Conservation (phyloP, 2,113 vertebrate species). For the Ceuthmochares aereus region DNA sequence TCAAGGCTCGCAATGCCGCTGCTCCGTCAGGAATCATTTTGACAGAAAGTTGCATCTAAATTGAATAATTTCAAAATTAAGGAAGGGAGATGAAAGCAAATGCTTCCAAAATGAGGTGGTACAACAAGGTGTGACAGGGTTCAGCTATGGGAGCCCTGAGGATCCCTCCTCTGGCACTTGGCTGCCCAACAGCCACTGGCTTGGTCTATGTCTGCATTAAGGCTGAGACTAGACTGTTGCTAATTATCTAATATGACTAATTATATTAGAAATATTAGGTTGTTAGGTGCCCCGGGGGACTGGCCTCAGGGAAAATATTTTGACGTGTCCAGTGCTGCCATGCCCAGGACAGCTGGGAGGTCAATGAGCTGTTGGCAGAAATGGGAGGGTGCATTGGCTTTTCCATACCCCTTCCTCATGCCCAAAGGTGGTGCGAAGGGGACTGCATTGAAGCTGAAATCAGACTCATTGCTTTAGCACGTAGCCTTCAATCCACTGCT, state of each 20-base stretch:
- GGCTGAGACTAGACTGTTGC: background rate
- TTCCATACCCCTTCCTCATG: background rate
- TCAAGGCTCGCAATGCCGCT: fast-evolving
- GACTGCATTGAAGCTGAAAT: background rate
- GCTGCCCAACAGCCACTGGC: background rate
- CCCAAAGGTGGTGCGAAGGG: too few species aligned
- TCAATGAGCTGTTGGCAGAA: background rate
- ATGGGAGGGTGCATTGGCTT: background rate
- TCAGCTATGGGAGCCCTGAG: fast-evolving
- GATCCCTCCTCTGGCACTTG: fast-evolving
- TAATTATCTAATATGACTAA: background rate
- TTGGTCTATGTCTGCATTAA: fast-evolving
- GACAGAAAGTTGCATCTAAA: slow-evolving; percentile 37
- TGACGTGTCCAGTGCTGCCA: fast-evolving
- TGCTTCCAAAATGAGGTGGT: background rate
- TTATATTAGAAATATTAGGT: background rate
- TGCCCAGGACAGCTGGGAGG: fast-evolving
- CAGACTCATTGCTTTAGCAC: background rate
- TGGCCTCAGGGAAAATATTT: background rate
- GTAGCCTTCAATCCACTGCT: background rate
- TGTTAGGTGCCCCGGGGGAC: background rate
- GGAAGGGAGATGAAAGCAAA: background rate
- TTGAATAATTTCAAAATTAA: slow-evolving; percentile 14
- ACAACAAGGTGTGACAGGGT: fast-evolving
- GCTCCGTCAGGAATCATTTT: background rate